Evolutionary conservation across 2,113 vertebrate species (phyloP), one percentile per base, ranked within the genome.

Genomic region (Chlamydotis undulata): DNA sequence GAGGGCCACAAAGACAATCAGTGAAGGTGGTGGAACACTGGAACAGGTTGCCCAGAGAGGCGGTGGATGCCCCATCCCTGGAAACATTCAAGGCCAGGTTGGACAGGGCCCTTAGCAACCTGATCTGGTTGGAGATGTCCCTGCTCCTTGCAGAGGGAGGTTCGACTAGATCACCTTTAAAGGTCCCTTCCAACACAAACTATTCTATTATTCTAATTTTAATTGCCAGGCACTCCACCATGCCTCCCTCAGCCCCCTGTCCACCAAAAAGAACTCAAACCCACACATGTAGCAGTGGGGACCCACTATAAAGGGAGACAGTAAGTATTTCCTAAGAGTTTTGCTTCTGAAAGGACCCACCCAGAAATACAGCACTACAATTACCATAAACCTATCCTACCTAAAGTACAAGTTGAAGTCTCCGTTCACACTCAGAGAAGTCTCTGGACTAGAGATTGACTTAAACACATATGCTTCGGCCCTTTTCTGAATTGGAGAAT

Each of bases 361-460:
- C 17, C 6, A 85, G 37, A 90, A 90, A 86, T 39, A 89, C 3
- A 71, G 8, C 12, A 28, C 14, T 14, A 4, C 12, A 83, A 60
- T 43, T 61, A 63, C n/a, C 14, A 76, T 64, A 79, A 91, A 70
- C 4, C 22, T 69, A 26, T 69, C 76, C 0, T 2, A 69, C 18
- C 82, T 76, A 9, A 79, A 69, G 8, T 64, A 83, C 17, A 77
- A 53, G 28, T 19, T 52, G 52, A 89, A 7, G 0, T 53, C 16
- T 2, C 4, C 3, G 1, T 43, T 55, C 63, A 71, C 50, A 31
- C 4, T 67, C 0, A 80, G 2, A 45, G 19, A 41, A 33, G 14
- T 41, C 86, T 89, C 63, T 71, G 41, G 45, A n/a, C 25, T 28
- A 33, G 17, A 88, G 23, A 53, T 9, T 61, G 23, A 67, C 24